Percentiles rank a stretch among this genome's conserved stretches.
Evolutionary conservation across 2,113 vertebrate species (phyloP).

Genomic region (Morone saxatilis): DNA sequence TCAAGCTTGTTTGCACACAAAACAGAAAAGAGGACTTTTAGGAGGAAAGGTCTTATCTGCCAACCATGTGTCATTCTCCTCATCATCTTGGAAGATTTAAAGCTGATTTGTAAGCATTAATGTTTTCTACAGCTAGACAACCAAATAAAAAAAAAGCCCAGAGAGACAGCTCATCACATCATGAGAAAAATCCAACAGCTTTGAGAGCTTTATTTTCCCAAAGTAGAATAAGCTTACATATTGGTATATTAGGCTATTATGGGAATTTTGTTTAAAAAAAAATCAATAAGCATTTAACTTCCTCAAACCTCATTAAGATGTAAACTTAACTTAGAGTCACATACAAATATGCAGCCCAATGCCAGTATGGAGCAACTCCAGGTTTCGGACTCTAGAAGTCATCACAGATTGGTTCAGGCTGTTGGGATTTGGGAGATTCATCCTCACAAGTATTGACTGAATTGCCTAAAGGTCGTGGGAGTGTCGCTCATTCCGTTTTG

Average conservation of each 20-base stretch:
- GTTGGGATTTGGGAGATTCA: slow-evolving; percentile 1
- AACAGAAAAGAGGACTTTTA: not conserved
- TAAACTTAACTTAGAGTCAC: slow-evolving; percentile 42
- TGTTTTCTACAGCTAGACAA: not conserved
- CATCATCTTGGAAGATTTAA: not conserved
- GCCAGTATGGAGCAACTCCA: slow-evolving; percentile 29
- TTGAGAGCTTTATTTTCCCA: not conserved
- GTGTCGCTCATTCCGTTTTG: not conserved
- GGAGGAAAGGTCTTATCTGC: not conserved
- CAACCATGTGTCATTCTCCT: not conserved
- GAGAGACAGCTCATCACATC: slow-evolving; percentile 20
- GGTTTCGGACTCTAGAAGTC: slow-evolving; percentile 29
- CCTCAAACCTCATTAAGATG: not conserved
- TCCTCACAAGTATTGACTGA: slow-evolving; percentile 19
- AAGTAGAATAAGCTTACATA: not conserved
- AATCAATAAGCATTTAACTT: not conserved
- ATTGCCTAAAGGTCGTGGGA: not conserved
- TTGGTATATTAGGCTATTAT: not conserved
- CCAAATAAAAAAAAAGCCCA: not conserved
- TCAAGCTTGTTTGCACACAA: not conserved
- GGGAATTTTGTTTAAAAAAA: not conserved
- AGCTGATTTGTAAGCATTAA: not conserved
- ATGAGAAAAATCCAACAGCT: slow-evolving; percentile 29
- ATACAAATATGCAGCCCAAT: not conserved
- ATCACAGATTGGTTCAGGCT: slow-evolving; percentile 25